A percentile compares a stretch with the other conserved stretches of the same genome.
Conservation (phyloP, 23 tunicate species). For the Halocynthia aurantium region DNA sequence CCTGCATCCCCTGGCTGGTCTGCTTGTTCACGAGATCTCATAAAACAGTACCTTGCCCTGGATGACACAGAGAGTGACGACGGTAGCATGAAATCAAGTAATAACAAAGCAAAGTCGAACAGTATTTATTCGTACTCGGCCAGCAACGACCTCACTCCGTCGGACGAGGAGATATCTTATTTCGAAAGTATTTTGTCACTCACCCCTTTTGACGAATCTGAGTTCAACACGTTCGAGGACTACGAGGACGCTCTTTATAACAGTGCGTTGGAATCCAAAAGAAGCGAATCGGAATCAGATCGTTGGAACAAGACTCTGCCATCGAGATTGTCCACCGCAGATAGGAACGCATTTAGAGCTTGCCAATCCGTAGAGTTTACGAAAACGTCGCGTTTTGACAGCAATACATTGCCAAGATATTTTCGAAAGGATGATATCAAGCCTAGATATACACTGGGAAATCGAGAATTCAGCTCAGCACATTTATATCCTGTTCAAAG, state of each 20-base stretch:
- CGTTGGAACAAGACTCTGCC: background rate
- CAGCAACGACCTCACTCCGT: no score
- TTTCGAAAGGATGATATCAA: no score
- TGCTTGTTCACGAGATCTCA: constrained; percentile 7
- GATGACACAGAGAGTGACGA: constrained; percentile 4
- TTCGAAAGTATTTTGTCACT: constrained; percentile 1
- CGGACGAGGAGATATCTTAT: background rate
- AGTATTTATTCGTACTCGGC: no score
- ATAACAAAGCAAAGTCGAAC: background rate
- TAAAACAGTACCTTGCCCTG: background rate
- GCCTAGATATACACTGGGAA: no score
- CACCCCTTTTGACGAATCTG: constrained; percentile 11
- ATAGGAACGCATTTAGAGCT: background rate
- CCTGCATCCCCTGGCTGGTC: constrained; percentile 23
- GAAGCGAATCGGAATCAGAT: background rate
- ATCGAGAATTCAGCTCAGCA: no score
- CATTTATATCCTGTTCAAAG: no score
- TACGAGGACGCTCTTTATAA: constrained; percentile 7
- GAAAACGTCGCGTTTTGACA: no score
- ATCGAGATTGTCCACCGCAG: background rate
- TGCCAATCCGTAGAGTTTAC: no score
- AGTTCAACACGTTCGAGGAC: constrained; percentile 4
- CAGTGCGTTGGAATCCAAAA: background rate
- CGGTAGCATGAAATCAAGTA: background rate
- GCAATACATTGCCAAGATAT: no score